Conservation (phyloP, 2,113 vertebrate species). For the Collichthys lucidus region DNA sequence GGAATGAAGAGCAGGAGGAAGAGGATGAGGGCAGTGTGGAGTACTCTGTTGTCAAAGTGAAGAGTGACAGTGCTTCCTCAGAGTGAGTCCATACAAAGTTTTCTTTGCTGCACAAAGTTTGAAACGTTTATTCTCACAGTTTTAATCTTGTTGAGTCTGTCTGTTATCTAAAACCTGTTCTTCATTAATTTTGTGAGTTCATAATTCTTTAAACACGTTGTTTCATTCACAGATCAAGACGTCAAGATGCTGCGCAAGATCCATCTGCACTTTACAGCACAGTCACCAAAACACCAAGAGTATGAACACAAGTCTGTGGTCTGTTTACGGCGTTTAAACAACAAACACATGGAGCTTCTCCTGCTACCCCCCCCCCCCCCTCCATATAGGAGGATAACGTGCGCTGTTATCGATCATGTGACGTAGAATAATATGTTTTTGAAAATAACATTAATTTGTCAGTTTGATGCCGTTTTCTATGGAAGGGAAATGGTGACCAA, state of each 20-base stretch:
- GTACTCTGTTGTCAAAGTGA: slow-evolving; percentile 1
- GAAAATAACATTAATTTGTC: too few species aligned
- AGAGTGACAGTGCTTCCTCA: rapidly evolving
- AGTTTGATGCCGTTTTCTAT: too few species aligned
- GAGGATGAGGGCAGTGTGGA: neutral
- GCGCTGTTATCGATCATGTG: too few species aligned
- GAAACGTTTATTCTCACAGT: rapidly evolving
- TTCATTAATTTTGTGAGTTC: neutral
- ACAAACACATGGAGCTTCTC: too few species aligned
- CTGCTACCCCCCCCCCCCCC: too few species aligned
- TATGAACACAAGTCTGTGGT: neutral
- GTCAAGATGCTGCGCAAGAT: neutral
- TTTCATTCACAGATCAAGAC: neutral
- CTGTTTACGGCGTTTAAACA: neutral
- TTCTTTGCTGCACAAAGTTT: neutral
- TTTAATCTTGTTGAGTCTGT: neutral
- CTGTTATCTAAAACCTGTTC: neutral
- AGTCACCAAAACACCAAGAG: neutral
- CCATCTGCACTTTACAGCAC: slow-evolving; percentile 11
- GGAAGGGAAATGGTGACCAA: too few species aligned
- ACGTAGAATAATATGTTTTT: too few species aligned
- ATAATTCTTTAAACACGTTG: neutral
- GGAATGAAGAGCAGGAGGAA: neutral
- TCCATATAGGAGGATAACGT: too few species aligned
- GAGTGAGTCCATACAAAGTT: slow-evolving; percentile 8